Evolutionary conservation across 2,113 vertebrate genomes (phyloP), one percentile per base, ranked within the genome.

Genomic region (Neogale vison): DNA sequence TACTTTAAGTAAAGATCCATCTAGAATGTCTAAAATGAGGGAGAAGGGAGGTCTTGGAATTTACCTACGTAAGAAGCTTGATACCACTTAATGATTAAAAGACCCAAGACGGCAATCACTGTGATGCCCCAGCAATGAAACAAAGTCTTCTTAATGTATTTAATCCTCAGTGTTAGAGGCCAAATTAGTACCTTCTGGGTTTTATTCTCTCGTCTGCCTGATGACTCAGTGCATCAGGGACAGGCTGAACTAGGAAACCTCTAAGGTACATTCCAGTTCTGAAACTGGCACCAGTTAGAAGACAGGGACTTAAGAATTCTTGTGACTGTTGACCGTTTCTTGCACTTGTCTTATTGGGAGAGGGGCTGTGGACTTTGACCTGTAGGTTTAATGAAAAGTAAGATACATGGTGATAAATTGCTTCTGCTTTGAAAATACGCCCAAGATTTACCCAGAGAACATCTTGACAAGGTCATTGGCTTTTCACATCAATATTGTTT

Each of bases 1-100:
- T 94, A 81, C 95, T 80, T 86, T 93, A 77, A 18, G 79, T 86
- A 95, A 96, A 98, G 82, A 74, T 95, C 63, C 86, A 80, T 95
- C 77, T 50, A 71, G 61, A 97, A 94, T 97, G 95, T 67, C 63
- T 97, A 57, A 80, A 94, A 14, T 77, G 47, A 96, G 95, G 11
- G 67, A 81, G n/a, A 76, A 82, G 26, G 50, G n/a, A 52, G 47
- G 63, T 59, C 31, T 71, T 90, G 76, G 52, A 90, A 55, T 85
- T 93, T n/a, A 26, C n/a, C 18, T 67, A 3, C 34, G n/a, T 55
- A n/a, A 86, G 88, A 95, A 89, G 23, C 5, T 17, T 31, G 95
- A 24, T 3, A 12, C 42, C 15, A 36, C 21, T 50, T 13, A 8
- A 63, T 87, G 61, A 72, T 92, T 81, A 95, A 26, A 74, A 89